A percentile compares a stretch with the other conserved stretches of the same genome.
Evolutionary conservation across 53 echinoderm and acorn worm species (phyloP).

Genomic region (Echinarachnius parma): DNA sequence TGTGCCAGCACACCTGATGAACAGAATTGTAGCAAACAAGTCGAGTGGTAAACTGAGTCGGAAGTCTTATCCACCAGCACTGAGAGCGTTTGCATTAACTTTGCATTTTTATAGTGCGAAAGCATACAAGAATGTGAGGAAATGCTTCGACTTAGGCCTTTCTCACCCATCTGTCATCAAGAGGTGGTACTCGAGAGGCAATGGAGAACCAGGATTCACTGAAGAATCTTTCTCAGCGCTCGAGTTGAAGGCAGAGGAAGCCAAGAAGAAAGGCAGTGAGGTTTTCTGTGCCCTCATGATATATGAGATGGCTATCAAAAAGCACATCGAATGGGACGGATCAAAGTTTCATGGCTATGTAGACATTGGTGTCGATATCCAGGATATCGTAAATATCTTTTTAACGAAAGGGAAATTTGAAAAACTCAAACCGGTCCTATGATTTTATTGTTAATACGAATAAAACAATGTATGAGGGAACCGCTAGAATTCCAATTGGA

Average conservation of each 20-base stretch:
- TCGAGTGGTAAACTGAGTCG: neutral
- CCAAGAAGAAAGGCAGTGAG: constrained; percentile 3
- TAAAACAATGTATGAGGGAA: no score
- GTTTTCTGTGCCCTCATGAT: constrained; percentile 56
- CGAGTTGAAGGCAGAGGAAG: constrained; percentile 17
- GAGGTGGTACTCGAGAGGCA: constrained; percentile 40
- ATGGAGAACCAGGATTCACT: constrained; percentile 57
- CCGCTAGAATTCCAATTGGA: no score
- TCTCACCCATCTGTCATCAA: constrained; percentile 42
- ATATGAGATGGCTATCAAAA: constrained; percentile 64
- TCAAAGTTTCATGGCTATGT: constrained; percentile 41
- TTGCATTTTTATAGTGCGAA: constrained; percentile 62
- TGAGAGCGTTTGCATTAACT: constrained; percentile 62
- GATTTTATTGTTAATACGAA: no score
- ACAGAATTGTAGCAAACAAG: constrained; percentile 28
- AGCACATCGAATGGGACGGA: constrained; percentile 52
- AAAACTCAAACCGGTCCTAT: neutral
- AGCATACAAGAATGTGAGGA: constrained; percentile 56
- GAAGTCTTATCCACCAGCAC: constrained; percentile 28
- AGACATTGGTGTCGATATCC: constrained; percentile 35
- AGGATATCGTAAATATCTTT: no score
- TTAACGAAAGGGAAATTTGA: no score
- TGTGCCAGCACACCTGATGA: constrained; percentile 37
- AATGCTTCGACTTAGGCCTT: constrained; percentile 47
- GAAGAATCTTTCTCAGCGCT: constrained; percentile 39